Base-by-base conservation (phyloP, 2,113 vertebrate genomes). In the Cacatua alba region DNA sequence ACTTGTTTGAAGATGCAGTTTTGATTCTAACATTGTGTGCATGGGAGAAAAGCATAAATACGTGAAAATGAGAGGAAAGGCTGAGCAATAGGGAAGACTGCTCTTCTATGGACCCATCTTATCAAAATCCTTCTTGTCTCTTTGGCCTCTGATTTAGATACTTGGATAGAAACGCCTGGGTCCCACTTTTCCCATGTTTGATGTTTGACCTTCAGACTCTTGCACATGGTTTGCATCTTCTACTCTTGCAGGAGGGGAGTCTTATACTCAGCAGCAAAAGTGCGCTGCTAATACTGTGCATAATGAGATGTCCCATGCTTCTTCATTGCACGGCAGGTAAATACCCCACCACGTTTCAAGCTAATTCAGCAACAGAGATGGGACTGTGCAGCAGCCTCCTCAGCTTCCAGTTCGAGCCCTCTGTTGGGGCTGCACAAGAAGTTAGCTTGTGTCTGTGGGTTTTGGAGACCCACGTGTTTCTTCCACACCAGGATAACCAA, bases 221-320 rank as follows among this genome's bases (percentile, higher is more conserved):
- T 2, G 65, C 9, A 26, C n/a, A 52, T 7, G 39, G 33, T 16
- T 63, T 24, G 17, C 13, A 31, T 1, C 10, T 20, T 51, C 43
- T 72, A 19, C 29, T 55, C 33, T 37, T 69, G 49, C 1, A 4
- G 24, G 68, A 16, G 1, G 3, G 44, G 39, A 77, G 18, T 39
- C 55, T 31, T 7, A 3, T 5, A 0, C 57, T 51, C 24, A 7
- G 76, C 21, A 18, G 39, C 59, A 35, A 26, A 10, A 62, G 18
- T 37, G 9, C 0, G 10, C 41, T 51, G 76, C 11, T 18, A 17
- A 19, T 29, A 23, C 11, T 20, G 46, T 1, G 0, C 57, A 16
- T 35, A 59, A 24, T 18, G 51, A 75, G 18, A 13, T 13, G 10
- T 26, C 41, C 23, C 17, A 2, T 2, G 16, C 17, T 82, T 25